Evolutionary conservation across 2,888 invertebrate genomes (phyloP), one percentile per base, ranked within the genome.

Genomic region (Drosophila picticornis): DNA sequence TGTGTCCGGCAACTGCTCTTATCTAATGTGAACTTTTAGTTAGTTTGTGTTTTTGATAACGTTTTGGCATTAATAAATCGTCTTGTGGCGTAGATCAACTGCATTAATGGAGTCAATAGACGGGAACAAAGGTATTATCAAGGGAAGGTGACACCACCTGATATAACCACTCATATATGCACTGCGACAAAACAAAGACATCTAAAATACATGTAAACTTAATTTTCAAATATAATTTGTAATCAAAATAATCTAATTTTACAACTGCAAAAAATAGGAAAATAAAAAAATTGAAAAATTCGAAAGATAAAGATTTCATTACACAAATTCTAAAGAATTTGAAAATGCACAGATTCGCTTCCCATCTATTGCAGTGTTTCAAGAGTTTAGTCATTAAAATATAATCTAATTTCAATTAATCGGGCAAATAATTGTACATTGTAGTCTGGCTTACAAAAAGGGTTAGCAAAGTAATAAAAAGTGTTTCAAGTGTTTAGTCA

Each of bases 1-100:
- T 63, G 48, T 67, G 40, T 50, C 63, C 34, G 52, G 43, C 51
- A 25, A 13, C 25, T n/a, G n/a, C 19, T 43, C 56, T 82, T 84
- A 84, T 87, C 82, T 51, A 13, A 27, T 50, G 51, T 73, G 40
- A 38, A 29, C 29, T 51, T 48, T 67, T 51, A 66, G 51, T 57
- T 34, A 50, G 55, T 50, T 55, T 27, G n/a, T 31, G 48, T 22
- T 50, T 40, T 10, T 51, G 67, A 79, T 65, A 73, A 65, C 61
- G 66, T n/a, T 38, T 52, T 64, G 71, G 58, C 63, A 69, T 57
- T 79, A 63, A 57, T 63, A 62, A 60, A 78, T 62, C 36, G 53
- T 52, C 32, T 50, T 51, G 51, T 51, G 31, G 46, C 22, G 36
- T 59, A 80, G 62, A 80, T 73, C 56, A 70, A 71, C 16, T 46